Base-by-base conservation (phyloP, 2,888 invertebrate species). In the Boloria euphrosyne region DNA sequence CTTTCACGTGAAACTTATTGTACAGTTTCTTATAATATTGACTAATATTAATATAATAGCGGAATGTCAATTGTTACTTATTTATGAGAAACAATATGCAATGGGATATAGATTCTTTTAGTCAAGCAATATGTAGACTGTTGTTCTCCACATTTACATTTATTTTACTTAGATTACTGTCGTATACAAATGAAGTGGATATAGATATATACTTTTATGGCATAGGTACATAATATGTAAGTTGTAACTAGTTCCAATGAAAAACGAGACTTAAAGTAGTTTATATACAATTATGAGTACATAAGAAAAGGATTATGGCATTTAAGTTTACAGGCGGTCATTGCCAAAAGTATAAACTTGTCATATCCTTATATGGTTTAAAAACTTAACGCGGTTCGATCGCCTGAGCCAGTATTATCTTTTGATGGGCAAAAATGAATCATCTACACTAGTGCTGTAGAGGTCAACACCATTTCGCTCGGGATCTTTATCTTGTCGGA, bases 301-400 rank as follows among this genome's bases (percentile, higher is more conserved):
- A 13, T 16, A 49, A 31, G 46, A 59, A 49, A 62, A 55, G 44
- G 61, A 67, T 65, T 68, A 68, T 68, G 65, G 58, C 63, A 72
- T 69, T 74, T 70, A 71, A 63, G 69, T 72, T 71, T 72, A 71
- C 77, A 83, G 83, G 85, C 84, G 87, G 89, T 88, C 89, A 88
- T 87, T 89, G 86, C 88, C 91, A 89, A 92, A 91, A 89, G 82
- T 79, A 81, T 82, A 78, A 87, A 83, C 84, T 83, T 76, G 90
- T 82, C 80, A 80, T 86, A 85, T 84, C 91, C 91, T 85, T 89
- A 84, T 88, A 87, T 80, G 90, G 90, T 74, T 76, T 82, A 85
- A 88, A 89, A 86, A 84, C 84, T 81, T 76, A 73, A 78, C 82
- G 80, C 80, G 80, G 79, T 80, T 77, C 82, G 80, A 80, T 76